A percentile compares a stretch with the other conserved stretches of the same genome.
These are phyloP conservation scores for Chymomyza costata DNA, from an alignment of 1,140 invertebrate genomes.

Conservation along the genomic window DNA sequence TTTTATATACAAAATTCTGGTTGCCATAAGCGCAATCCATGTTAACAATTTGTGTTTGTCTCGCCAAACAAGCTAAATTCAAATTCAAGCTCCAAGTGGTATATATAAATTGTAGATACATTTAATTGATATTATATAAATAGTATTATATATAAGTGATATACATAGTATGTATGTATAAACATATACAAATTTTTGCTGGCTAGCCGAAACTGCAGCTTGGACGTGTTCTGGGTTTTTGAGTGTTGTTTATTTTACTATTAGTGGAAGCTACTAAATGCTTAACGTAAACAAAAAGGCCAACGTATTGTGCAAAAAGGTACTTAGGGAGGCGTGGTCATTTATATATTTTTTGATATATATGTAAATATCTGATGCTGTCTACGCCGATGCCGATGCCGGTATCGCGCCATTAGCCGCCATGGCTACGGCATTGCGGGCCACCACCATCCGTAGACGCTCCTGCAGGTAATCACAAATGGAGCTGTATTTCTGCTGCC, in stretches of 20 bases:
- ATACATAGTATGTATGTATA: slow-evolving; percentile 21
- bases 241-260: too few species aligned
- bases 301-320: slow-evolving; percentile 60
- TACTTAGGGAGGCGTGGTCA: slow-evolving; percentile 45
- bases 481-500: slow-evolving; percentile 66
- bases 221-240: slow-evolving; percentile 28
- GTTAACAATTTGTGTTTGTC: slow-evolving; percentile 46
- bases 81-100: slow-evolving; percentile 64
- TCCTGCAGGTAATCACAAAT: slow-evolving; percentile 73
- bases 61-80: slow-evolving; percentile 31
- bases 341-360: not conserved
- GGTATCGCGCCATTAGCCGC: slow-evolving; percentile 18
- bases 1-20: slow-evolving; percentile 11
- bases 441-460: slow-evolving; percentile 45
- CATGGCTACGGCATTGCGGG: slow-evolving; percentile 33
- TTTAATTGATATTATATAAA: slow-evolving; percentile 23
- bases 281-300: slow-evolving; percentile 33
- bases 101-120: slow-evolving; percentile 23
- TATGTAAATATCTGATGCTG: slow-evolving; percentile 6
- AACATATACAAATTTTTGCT: slow-evolving; percentile 16
- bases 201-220: slow-evolving; percentile 40
- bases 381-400: slow-evolving; percentile 4
- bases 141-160: slow-evolving; percentile 46
- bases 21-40: slow-evolving; percentile 15
- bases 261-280: too few species aligned